Base-by-base conservation (phyloP, 2,113 vertebrate genomes). In the Pomatorhinus ruficollis region DNA sequence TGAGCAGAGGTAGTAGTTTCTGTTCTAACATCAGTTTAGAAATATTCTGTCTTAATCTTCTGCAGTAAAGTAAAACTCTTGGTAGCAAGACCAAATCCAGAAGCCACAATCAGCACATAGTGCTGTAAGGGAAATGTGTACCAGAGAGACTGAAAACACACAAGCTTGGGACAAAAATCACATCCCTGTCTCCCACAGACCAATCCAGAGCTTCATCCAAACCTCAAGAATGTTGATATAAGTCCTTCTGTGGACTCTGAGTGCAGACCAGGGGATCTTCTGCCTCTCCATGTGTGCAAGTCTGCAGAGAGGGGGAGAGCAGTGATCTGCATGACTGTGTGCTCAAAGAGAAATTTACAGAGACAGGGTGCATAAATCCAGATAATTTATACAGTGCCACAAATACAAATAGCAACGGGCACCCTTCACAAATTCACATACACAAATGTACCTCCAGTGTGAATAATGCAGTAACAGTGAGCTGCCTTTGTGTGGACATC, bases 401-500 rank as follows among this genome's bases (percentile, higher is more conserved):
- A 94, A 96, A 93, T 37, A 83, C 81, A 89, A 95, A 95, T 71
- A 80, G 60, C 40, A 90, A 88, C 15, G 45, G 35, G 75, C 66
- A 80, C 35, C 53, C 53, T 86, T 93, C 83, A 63, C 86, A 93
- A 77, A 90, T 78, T 80, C 83, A 25, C 84, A 61, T 19, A 90
- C 64, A 89, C 71, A 71, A 94, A 75, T 74, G 82, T 47, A 90
- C 81, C 91, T 93, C 79, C 39, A 93, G 56, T 85, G 93, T 96
- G 97, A 97, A 97, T 95, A 95, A 96, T 79, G 83, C 83, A 83
- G 88, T 81, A 86, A 95, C 88, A 92, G 92, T 87, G 85, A 96
- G 92, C 77, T 94, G 94, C 87, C 91, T 96, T 96, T 95, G 88
- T 96, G 95, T 96, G 97, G 96, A 93, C 97, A 94, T 92, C 89